Conservation (phyloP, 2,888 invertebrate species). For the Temnothorax ravouxi region DNA sequence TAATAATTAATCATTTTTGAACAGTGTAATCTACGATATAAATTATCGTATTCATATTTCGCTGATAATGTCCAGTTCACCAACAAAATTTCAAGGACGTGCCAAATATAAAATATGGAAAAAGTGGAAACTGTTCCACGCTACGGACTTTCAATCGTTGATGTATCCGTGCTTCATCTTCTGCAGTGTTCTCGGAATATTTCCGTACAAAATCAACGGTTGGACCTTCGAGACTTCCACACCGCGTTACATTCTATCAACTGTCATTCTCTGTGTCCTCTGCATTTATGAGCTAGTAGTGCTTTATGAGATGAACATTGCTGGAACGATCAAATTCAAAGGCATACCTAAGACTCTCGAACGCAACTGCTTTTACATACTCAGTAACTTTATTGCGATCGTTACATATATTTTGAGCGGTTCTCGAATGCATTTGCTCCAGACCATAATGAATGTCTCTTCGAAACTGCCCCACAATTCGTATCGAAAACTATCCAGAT, state of each 20-base stretch:
- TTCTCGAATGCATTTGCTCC: background rate
- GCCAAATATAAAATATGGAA: background rate
- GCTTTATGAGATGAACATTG: background rate
- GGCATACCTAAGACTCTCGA: background rate
- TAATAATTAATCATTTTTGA: background rate
- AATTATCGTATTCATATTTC: background rate
- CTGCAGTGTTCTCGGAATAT: background rate
- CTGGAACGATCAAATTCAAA: background rate
- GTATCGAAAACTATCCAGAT: background rate
- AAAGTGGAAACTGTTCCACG: background rate
- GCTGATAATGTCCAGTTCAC: background rate
- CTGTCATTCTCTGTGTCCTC: background rate
- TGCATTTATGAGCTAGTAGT: background rate
- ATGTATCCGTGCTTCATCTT: background rate
- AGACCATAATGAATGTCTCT: constrained; percentile 1
- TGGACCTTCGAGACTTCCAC: background rate
- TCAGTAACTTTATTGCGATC: background rate
- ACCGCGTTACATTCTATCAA: background rate
- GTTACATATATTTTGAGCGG: background rate
- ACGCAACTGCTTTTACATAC: background rate
- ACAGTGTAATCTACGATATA: background rate
- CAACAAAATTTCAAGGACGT: background rate
- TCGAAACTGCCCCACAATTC: background rate
- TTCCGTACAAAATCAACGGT: background rate
- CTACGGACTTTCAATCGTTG: constrained; percentile 4